A percentile compares a stretch with the other conserved stretches of the same genome.
These are phyloP conservation scores for Microtus pennsylvanicus DNA, from an alignment of 2,113 vertebrate genomes.

Conservation along the genomic window DNA sequence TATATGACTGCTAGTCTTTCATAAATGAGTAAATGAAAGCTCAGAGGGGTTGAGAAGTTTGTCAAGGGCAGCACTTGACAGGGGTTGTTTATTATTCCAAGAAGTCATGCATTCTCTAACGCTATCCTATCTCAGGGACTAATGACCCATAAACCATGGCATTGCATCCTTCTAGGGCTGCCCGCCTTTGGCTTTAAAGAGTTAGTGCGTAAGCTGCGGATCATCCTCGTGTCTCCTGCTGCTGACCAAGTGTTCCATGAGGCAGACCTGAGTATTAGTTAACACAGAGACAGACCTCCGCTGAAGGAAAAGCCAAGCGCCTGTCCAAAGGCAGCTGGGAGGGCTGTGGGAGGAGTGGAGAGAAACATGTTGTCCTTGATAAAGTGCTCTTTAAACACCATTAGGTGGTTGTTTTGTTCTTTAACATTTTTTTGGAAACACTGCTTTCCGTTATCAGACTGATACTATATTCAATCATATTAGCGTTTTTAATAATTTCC, in stretches of 20 bases:
- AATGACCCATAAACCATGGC: background rate
- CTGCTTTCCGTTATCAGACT: conserved; percentile 59
- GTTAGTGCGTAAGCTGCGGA: background rate
- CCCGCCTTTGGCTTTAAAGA: background rate
- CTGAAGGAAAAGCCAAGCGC: background rate
- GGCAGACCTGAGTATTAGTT: background rate
- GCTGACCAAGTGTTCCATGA: background rate
- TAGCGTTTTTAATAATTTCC: conserved; percentile 66
- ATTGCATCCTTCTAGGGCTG: background rate
- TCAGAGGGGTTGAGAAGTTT: background rate
- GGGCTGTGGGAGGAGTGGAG: conserved; percentile 57
- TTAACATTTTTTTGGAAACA: conserved; percentile 69
- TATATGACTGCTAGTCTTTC: background rate
- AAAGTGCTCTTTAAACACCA: conserved; percentile 63
- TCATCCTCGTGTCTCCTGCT: background rate
- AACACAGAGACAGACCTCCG: background rate
- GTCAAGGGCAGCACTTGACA: background rate
- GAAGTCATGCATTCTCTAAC: background rate
- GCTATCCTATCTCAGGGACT: background rate
- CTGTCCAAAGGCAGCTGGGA: background rate
- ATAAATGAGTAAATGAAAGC: background rate
- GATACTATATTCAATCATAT: conserved; percentile 53
- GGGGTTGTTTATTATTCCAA: background rate
- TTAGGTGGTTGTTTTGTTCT: background rate
- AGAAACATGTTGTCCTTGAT: conserved; percentile 66